A percentile compares a stretch with the other conserved stretches of the same genome.
Conservation (phyloP, 2,888 invertebrate genomes). For the Bembecia ichneumoniformis region DNA sequence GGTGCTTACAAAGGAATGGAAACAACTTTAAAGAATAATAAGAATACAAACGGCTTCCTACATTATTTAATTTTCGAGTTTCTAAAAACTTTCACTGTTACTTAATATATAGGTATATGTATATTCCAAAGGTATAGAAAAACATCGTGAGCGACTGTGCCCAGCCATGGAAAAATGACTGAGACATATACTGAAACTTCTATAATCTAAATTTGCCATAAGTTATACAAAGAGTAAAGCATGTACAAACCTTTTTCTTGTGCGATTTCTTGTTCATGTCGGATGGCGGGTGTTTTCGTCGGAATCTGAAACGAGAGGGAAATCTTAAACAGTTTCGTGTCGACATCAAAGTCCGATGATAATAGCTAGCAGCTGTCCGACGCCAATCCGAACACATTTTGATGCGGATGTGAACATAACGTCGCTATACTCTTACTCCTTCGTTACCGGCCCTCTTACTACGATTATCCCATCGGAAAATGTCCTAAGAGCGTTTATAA, state of each 20-base stretch:
- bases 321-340: slow-evolving; percentile 7
- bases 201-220: too few species aligned
- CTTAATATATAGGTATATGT: too few species aligned
- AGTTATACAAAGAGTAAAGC: too few species aligned
- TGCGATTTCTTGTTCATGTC: slow-evolving; percentile 60
- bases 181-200: too few species aligned
- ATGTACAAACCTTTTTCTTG: slow-evolving; percentile 53
- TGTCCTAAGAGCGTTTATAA: too few species aligned
- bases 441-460: too few species aligned
- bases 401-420: background rate
- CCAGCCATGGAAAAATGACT: background rate
- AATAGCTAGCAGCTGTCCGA: slow-evolving; percentile 16
- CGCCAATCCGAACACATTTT: background rate
- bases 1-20: too few species aligned
- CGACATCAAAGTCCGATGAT: slow-evolving; percentile 6
- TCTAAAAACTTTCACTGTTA: too few species aligned
- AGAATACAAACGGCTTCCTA: too few species aligned
- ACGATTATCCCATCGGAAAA: too few species aligned
- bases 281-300: slow-evolving; percentile 1
- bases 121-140: background rate
- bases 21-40: too few species aligned
- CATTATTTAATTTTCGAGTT: too few species aligned
- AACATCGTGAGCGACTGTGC: background rate
- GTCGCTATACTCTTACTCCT: background rate
- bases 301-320: slow-evolving; percentile 41